phyloP scores from a whole-genome alignment of 1,140 invertebrate genomes.

The Trachelipus rathkii region DNA sequence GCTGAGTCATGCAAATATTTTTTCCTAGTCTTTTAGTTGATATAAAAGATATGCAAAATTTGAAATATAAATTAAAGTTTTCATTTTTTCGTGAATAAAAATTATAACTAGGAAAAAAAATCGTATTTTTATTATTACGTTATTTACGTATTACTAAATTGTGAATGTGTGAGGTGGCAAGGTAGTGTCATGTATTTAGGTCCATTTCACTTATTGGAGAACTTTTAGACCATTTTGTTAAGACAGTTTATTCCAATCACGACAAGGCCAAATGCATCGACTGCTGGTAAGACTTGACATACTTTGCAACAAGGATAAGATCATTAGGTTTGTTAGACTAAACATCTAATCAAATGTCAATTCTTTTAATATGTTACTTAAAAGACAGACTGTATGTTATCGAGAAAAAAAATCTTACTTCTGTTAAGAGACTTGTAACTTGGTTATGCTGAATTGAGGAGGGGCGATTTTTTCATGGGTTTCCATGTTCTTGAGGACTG shows the following conservation, averaged over 20 bases:
- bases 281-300: background rate
- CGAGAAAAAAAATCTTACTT: background rate
- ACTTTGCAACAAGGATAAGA: background rate
- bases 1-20: background rate
- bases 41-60: background rate
- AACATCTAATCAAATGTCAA: too few relatives aligned
- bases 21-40: background rate
- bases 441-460: background rate
- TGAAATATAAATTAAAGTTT: background rate
- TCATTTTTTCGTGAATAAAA: background rate
- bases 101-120: too few relatives aligned
- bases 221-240: too few relatives aligned
- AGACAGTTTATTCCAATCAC: too few relatives aligned
- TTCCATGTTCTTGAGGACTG: background rate
- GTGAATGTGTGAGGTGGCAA: too few relatives aligned
- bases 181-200: too few relatives aligned
- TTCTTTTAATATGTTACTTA: too few relatives aligned
- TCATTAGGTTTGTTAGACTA: background rate
- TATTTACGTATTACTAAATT: too few relatives aligned
- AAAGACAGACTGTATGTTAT: too few relatives aligned
- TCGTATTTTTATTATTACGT: too few relatives aligned
- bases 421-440: background rate
- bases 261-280: too few relatives aligned
- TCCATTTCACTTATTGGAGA: too few relatives aligned
- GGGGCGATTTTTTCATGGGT: background rate